Percentiles rank a stretch among this genome's conserved stretches.
Conservation (phyloP, 2,888 invertebrate genomes). For the Crossocerus cetratus region DNA sequence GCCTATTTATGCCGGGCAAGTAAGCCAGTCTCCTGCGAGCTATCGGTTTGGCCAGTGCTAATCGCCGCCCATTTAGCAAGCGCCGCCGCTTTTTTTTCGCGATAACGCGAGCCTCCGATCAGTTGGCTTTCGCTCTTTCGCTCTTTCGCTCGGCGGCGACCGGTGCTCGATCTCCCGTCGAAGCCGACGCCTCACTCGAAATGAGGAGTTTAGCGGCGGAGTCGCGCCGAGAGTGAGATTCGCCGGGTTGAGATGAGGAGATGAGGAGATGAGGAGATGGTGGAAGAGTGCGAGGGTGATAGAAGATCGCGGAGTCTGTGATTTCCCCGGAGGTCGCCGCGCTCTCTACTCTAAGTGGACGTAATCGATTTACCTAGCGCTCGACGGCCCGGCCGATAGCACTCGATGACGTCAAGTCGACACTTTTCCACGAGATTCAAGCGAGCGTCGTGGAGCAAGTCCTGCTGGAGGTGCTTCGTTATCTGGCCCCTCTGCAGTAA, state of each 20-base stretch:
- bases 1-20: too few species aligned
- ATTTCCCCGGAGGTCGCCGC: conserved; percentile 29
- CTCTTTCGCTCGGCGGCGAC: too few species aligned
- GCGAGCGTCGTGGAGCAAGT: conserved; percentile 17
- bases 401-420: conserved; percentile 40
- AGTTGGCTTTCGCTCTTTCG: too few species aligned
- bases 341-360: conserved; percentile 40
- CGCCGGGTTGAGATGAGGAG: too few species aligned
- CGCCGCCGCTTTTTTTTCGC: too few species aligned
- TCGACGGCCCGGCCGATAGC: conserved; percentile 16
- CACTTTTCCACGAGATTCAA: conserved; percentile 13
- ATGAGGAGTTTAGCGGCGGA: too few species aligned
- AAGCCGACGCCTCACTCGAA: too few species aligned
- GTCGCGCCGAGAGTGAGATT: background rate
- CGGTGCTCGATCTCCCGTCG: too few species aligned
- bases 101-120: too few species aligned
- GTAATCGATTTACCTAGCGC: conserved; percentile 48
- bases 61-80: too few species aligned
- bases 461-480: conserved; percentile 26
- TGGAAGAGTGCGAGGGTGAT: background rate
- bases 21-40: too few species aligned
- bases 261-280: background rate
- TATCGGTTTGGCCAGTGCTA: too few species aligned
- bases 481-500: conserved; percentile 25
- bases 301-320: background rate